These are phyloP conservation scores for Cyclina sinensis DNA, from an alignment of 1,140 invertebrate species.

Conservation along the genomic window DNA sequence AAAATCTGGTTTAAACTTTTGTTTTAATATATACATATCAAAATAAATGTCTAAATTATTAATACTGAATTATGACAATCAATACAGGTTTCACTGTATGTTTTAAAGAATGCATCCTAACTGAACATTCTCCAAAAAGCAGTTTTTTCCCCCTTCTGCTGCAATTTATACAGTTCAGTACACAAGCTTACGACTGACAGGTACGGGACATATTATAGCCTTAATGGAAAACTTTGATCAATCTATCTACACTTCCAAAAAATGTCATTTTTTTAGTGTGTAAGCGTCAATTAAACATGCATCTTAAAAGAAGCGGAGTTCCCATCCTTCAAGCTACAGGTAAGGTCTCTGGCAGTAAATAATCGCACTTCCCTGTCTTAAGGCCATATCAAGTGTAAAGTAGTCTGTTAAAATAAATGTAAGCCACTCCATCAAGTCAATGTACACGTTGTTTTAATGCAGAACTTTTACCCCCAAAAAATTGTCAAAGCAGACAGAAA, in stretches of 20 bases:
- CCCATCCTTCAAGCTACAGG: not conserved
- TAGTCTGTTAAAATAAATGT: constrained; percentile 5
- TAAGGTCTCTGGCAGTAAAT: not conserved
- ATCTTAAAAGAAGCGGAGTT: not conserved
- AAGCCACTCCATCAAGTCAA: not conserved
- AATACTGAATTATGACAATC: too few relatives aligned
- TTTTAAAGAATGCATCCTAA: too few relatives aligned
- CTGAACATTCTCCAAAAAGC: too few relatives aligned
- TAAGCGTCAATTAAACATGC: not conserved
- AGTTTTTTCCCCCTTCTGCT: too few relatives aligned
- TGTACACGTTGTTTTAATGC: not conserved
- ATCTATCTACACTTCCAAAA: not conserved
- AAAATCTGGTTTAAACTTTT: too few relatives aligned
- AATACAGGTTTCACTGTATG: too few relatives aligned
- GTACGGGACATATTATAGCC: not conserved
- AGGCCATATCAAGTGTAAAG: not conserved
- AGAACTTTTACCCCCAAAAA: too few relatives aligned
- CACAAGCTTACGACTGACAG: not conserved
- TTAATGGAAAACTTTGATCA: too few relatives aligned
- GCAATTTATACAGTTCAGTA: too few relatives aligned
- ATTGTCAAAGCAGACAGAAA: too few relatives aligned
- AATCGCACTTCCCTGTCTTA: constrained; percentile 11
- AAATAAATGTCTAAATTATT: too few relatives aligned
- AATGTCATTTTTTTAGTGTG: not conserved
- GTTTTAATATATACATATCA: too few relatives aligned